These are phyloP conservation scores for rat (Rattus norvegicus) DNA, from an alignment of 2,113 vertebrate genomes.

Conservation along the genomic window DNA sequence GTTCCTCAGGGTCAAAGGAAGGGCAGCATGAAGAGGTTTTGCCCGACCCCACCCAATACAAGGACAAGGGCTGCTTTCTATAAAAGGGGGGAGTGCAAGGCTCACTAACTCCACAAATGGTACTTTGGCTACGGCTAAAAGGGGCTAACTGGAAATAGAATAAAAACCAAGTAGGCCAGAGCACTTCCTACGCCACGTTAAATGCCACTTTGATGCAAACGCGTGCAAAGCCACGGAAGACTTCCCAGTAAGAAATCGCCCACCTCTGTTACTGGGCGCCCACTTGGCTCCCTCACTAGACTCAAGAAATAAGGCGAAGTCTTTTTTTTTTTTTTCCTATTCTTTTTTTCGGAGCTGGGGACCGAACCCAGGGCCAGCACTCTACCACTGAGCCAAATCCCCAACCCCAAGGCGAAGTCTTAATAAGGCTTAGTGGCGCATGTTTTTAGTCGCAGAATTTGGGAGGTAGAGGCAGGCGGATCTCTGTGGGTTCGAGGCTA, in stretches of 20 bases:
- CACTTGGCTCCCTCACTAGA: neutral
- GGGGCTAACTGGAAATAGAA: neutral
- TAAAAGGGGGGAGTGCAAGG: neutral
- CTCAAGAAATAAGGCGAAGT: neutral
- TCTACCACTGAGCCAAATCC: too few relatives aligned
- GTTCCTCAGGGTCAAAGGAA: slow-evolving; percentile 43
- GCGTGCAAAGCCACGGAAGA: neutral
- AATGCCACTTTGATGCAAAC: neutral
- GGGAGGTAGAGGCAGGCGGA: neutral
- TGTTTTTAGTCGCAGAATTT: neutral
- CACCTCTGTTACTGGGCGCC: neutral
- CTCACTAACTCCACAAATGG: neutral
- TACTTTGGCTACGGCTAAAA: neutral
- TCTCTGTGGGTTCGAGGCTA: neutral
- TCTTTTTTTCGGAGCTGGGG: too few relatives aligned
- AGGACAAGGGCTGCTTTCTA: neutral
- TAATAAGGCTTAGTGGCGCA: neutral
- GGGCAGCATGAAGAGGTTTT: neutral
- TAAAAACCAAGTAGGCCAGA: neutral
- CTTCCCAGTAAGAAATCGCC: neutral
- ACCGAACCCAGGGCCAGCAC: too few relatives aligned
- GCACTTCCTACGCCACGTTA: neutral
- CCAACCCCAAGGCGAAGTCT: neutral
- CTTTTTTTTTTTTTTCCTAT: too few relatives aligned
- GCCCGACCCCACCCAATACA: neutral